Conservation (phyloP, 2,888 invertebrate species). For the Tetragonisca angustula region DNA sequence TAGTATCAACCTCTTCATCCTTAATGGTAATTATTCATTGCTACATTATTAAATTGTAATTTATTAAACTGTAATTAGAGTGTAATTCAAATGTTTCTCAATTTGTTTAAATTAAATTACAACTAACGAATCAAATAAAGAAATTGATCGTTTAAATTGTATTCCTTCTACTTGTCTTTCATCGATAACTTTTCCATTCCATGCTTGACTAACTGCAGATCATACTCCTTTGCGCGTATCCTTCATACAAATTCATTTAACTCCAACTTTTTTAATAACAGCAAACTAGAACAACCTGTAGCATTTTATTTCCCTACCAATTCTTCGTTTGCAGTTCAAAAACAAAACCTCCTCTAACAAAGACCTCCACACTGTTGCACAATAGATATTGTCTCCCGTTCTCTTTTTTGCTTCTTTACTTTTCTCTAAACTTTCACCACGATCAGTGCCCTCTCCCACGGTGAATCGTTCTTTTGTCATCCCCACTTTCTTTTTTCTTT, state of each 20-base stretch:
- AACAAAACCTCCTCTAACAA: background rate
- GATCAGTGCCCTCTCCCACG: background rate
- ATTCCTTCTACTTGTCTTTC: background rate
- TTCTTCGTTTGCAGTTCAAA: background rate
- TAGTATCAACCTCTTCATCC: no score
- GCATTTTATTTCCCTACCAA: background rate
- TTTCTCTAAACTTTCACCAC: background rate
- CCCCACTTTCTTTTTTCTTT: background rate
- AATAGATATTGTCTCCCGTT: conserved; percentile 32
- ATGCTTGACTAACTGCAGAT: background rate
- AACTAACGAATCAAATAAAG: no score
- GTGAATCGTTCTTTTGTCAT: background rate
- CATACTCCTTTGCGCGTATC: no score
- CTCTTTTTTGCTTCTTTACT: background rate
- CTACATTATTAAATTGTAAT: no score
- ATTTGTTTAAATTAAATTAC: no score
- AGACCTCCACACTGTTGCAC: conserved; percentile 20
- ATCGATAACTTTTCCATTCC: background rate
- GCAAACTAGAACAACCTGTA: background rate
- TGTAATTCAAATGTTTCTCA: no score
- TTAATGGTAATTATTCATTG: no score
- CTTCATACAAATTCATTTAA: background rate
- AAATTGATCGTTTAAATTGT: no score
- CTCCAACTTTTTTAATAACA: background rate
- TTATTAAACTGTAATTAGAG: no score